Evolutionary conservation across 2,797 vertebrate genomes (phyloP), one percentile per base, ranked within the genome.

Genomic region (Fratercula arctica): DNA sequence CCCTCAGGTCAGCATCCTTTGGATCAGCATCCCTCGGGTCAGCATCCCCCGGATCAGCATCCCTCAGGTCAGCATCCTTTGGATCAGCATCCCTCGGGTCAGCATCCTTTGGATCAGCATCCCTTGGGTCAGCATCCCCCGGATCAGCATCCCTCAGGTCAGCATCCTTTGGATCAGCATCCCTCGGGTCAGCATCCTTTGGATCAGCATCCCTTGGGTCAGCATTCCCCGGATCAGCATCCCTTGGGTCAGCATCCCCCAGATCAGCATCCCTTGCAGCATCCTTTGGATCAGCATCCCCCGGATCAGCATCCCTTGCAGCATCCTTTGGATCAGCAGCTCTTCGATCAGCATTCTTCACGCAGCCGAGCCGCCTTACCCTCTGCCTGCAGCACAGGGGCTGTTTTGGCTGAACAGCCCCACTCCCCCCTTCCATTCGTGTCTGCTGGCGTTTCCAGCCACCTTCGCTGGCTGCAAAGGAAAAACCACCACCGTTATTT

Each of bases 401-500:
- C 29, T 3, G n/a, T 11, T 78, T 63, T 46, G 54, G 54, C 51
- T 9, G n/a, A 57, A 17, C 51, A 43, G 51, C 45, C 20, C 48
- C 7, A 2, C 35, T 53, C 29, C 57, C 24, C n/a, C 4, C 0
- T 17, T 13, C 15, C n/a, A 2, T 17, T 31, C 19, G 1, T 3
- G 11, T 9, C 45, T 20, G 39, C n/a, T 6, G 0, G 28, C 3
- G 1, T 39, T 10, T 20, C 12, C 70, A 43, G 46, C 14, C 46
- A 4, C 72, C 60, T 48, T 5, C 50, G 6, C 60, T 1, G 24
- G 33, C 59, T 59, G 46, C 53, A 18, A 16, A 41, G 2, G 33
- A 81, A 28, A n/a, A 74, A 12, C 19, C 25, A 8, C 51, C 37
- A 10, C 0, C 1, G 0, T 4, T 18, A 0, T 12, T 46, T 6